A percentile compares a stretch with the other conserved stretches of the same genome.
phyloP scores from a whole-genome alignment of 2,888 invertebrate species.

The Ditula angustiorana region DNA sequence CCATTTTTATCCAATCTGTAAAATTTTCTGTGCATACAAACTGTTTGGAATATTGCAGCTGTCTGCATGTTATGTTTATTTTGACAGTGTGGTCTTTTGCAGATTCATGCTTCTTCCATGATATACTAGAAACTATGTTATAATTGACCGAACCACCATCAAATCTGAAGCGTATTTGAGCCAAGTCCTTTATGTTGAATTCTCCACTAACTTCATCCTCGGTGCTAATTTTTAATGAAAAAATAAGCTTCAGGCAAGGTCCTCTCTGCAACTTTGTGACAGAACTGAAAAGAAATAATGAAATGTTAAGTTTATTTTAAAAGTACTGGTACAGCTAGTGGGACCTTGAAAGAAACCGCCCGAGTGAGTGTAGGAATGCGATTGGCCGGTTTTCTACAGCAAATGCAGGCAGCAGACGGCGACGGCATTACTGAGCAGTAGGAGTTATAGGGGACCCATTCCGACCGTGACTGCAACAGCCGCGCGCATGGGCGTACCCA shows the following conservation, averaged over 20 bases:
- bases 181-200: not conserved
- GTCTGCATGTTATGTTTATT: not conserved
- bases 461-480: no score
- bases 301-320: no score
- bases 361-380: no score
- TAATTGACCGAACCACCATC: not conserved
- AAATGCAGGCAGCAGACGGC: no score
- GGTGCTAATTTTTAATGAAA: not conserved
- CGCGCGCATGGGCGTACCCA: no score
- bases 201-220: not conserved
- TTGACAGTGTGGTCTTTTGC: not conserved
- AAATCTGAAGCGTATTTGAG: not conserved
- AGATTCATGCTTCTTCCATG: not conserved
- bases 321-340: no score
- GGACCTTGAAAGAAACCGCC: no score
- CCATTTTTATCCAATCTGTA: not conserved
- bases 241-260: not conserved
- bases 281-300: not conserved
- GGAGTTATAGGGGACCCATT: no score
- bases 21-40: not conserved
- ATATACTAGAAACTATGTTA: not conserved
- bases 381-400: no score
- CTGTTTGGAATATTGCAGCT: not conserved
- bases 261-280: not conserved
- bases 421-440: no score